A percentile compares a stretch with the other conserved stretches of the same genome.
These are phyloP conservation scores for Cichladusa arquata DNA, from an alignment of 2,113 vertebrate species.

Conservation along the genomic window DNA sequence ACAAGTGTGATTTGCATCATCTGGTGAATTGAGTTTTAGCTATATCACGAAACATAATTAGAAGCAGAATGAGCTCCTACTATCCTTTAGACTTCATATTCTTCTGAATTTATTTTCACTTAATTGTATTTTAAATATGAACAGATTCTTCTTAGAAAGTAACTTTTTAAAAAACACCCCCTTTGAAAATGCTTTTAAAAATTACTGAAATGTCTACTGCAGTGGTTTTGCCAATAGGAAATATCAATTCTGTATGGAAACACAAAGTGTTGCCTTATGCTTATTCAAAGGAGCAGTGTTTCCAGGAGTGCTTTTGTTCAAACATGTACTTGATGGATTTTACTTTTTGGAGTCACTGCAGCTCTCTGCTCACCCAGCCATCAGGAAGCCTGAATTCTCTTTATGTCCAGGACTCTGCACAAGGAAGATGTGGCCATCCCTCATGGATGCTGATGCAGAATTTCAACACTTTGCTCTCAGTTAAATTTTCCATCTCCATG, in stretches of 20 bases:
- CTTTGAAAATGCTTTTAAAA: neutral
- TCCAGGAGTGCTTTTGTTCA: neutral
- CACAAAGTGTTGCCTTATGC: neutral
- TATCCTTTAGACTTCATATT: neutral
- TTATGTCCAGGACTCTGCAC: neutral
- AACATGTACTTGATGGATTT: neutral
- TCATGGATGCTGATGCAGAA: neutral
- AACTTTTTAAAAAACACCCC: neutral
- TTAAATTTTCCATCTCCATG: neutral
- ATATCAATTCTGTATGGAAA: neutral
- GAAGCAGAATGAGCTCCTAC: neutral
- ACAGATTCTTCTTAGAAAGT: neutral
- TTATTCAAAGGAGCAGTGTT: neutral
- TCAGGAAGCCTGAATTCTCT: neutral
- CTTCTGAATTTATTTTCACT: neutral
- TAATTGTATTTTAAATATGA: neutral
- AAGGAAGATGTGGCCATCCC: neutral
- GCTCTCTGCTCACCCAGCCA: neutral
- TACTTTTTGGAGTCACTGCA: neutral
- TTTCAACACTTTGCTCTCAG: neutral
- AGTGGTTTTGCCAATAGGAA: neutral
- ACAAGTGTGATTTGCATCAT: neutral
- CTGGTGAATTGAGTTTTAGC: neutral
- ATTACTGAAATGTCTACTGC: neutral
- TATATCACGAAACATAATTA: neutral